These are phyloP conservation scores for Coelinius sp. DNA, from an alignment of 2,888 invertebrate species.

Conservation along the genomic window DNA sequence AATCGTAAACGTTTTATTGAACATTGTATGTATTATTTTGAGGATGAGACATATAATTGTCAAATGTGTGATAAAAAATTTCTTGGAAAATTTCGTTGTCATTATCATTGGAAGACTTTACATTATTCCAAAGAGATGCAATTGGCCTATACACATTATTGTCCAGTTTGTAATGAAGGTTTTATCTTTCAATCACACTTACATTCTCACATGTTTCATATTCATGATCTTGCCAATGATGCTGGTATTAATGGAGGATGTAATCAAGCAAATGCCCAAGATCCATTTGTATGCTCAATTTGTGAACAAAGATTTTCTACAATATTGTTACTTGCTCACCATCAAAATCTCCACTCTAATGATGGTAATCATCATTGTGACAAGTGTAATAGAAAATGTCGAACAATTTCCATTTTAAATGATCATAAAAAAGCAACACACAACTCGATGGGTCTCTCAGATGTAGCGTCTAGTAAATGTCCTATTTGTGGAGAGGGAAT, in stretches of 20 bases:
- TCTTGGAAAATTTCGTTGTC: conserved; percentile 49
- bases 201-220: conserved; percentile 54
- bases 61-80: conserved; percentile 46
- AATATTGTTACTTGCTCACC: conserved; percentile 38
- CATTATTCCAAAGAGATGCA: conserved; percentile 45
- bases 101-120: conserved; percentile 51
- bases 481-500: conserved; percentile 46
- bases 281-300: conserved; percentile 40
- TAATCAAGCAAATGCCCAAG: not conserved
- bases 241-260: not conserved
- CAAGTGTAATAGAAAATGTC: conserved; percentile 47
- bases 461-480: conserved; percentile 51
- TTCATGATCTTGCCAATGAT: conserved; percentile 43
- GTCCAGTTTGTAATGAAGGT: conserved; percentile 51
- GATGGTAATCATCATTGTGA: conserved; percentile 48
- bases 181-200: conserved; percentile 53
- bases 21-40: conserved; percentile 53
- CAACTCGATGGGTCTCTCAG: too few relatives aligned
- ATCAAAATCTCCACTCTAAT: conserved; percentile 45
- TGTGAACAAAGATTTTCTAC: conserved; percentile 48
- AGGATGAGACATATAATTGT: conserved; percentile 45
- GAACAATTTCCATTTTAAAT: conserved; percentile 36
- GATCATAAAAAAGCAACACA: conserved; percentile 45
- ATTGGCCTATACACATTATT: conserved; percentile 44
- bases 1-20: conserved; percentile 48